Conservation (phyloP, 2,888 invertebrate genomes). For the Drosophila subquinaria region DNA sequence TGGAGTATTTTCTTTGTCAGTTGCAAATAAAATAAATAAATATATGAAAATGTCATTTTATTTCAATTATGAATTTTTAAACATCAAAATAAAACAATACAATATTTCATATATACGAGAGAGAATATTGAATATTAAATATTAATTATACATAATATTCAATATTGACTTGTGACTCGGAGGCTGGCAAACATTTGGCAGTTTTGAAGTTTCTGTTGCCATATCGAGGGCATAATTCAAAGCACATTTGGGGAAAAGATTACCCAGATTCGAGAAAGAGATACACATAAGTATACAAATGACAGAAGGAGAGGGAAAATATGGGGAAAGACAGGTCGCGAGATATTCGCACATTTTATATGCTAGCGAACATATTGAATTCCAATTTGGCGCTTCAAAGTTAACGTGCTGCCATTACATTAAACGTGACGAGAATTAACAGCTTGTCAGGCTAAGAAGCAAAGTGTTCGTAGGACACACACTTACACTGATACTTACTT, state of each 20-base stretch:
- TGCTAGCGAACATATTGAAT: slow-evolving; percentile 76
- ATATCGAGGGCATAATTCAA: slow-evolving; percentile 53
- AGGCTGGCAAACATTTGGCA: slow-evolving; percentile 30
- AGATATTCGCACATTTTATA: slow-evolving; percentile 63
- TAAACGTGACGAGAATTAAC: slow-evolving; percentile 81
- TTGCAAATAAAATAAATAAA: slow-evolving; percentile 19
- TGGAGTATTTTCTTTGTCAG: slow-evolving; percentile 11
- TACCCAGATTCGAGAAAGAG: slow-evolving; percentile 28
- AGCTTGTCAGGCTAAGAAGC: slow-evolving; percentile 54
- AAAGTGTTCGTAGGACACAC: slow-evolving; percentile 37
- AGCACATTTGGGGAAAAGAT: slow-evolving; percentile 58
- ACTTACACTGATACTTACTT: slow-evolving; percentile 19
- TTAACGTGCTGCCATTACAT: slow-evolving; percentile 79
- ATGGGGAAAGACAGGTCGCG: slow-evolving; percentile 9
- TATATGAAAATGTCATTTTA: slow-evolving; percentile 31
- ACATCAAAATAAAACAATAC: slow-evolving; percentile 20
- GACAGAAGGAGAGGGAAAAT: slow-evolving; percentile 1
- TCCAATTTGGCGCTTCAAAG: slow-evolving; percentile 78
- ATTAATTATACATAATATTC: slow-evolving; percentile 73
- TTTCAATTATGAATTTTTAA: slow-evolving; percentile 53
- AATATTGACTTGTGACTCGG: slow-evolving; percentile 49
- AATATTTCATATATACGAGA: not conserved
- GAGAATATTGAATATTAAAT: slow-evolving; percentile 67
- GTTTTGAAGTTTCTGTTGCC: slow-evolving; percentile 33
- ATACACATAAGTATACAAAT: slow-evolving; percentile 19